Base-by-base conservation (phyloP, 1,140 invertebrate genomes). In the Cydia splendana region DNA sequence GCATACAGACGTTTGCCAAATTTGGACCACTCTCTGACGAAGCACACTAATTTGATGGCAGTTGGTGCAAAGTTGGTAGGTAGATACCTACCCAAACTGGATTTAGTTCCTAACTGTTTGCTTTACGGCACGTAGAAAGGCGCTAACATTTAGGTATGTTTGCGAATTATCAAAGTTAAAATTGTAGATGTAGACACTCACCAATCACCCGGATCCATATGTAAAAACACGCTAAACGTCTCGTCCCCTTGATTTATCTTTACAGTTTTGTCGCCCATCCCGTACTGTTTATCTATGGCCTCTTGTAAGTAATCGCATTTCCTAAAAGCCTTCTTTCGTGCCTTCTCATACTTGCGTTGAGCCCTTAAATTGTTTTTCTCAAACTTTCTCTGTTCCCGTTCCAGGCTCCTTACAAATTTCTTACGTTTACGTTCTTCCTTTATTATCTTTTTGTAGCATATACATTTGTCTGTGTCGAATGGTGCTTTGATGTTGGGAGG, bases 381-480 rank as follows among this genome's bases (percentile, higher is more conserved):
- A 18, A 57, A 57, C 15, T 7, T 18, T 6, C 15, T 18, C n/a
- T 57, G 53, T 57, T 57, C 0, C 15, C 53, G 20, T 18, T 57
- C 53, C 0, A 57, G n/a, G n/a, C 53, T 57, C 53, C 53, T 57
- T 18, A 57, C 53, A 15, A 57, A 57, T 18, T 57, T 57, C 53
- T 57, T 57, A 18, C 53, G 53, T 57, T 57, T 57, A 1, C 53
- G 15, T 57, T 57, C 53, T 18, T 57, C 53, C n/a, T 15, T 57
- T 57, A 57, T 57, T 18, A 57, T 57, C 20, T 57, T 57, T 57
- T 57, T 57, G 53, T 57, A 57, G 53, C 53, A 57, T 7, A 57
- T 15, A 18, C 53, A 57, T 57, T 57, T 18, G 53, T 57, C 53
- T 18, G n/a, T 57, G 53, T 57, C 53, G 53, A 57, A 57, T n/a